phyloP scores from a whole-genome alignment of 2,888 invertebrate genomes.

The Tenthredo scrophulariae region DNA sequence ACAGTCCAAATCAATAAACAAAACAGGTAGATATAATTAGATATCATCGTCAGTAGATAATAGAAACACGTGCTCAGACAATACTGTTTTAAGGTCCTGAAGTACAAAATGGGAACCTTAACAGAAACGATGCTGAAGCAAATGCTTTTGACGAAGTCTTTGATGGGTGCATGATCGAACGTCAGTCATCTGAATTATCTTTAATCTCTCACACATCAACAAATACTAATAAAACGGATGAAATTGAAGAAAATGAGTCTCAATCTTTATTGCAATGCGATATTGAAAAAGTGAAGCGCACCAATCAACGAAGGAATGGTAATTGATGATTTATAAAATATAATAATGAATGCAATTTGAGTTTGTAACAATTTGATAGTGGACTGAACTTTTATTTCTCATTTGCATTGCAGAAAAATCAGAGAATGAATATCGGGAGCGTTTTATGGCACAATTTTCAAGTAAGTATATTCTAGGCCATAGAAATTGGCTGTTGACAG shows the following conservation, averaged over 20 bases:
- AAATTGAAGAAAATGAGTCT: background rate
- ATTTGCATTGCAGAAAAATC: background rate
- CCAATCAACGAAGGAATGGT: constrained; percentile 3
- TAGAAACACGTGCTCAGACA: background rate
- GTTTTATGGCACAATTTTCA: constrained; percentile 15
- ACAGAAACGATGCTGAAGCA: background rate
- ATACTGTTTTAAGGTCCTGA: background rate
- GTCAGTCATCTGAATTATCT: constrained; percentile 9
- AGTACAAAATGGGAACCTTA: background rate
- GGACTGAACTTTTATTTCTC: background rate
- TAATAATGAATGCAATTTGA: background rate
- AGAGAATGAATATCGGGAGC: constrained; percentile 13
- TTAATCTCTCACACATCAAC: background rate
- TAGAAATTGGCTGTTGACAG: background rate
- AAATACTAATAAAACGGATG: constrained; percentile 1
- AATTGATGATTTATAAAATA: background rate
- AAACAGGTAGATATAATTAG: background rate
- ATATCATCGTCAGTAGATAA: background rate
- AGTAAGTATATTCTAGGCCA: background rate
- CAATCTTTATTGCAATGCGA: constrained; percentile 1
- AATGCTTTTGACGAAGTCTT: constrained; percentile 28
- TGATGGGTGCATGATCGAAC: background rate
- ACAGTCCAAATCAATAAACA: background rate
- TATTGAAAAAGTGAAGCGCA: constrained; percentile 10
- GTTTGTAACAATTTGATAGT: background rate